phyloP scores from a whole-genome alignment of 2,888 invertebrate genomes.

The Hoplodrina ambigua region DNA sequence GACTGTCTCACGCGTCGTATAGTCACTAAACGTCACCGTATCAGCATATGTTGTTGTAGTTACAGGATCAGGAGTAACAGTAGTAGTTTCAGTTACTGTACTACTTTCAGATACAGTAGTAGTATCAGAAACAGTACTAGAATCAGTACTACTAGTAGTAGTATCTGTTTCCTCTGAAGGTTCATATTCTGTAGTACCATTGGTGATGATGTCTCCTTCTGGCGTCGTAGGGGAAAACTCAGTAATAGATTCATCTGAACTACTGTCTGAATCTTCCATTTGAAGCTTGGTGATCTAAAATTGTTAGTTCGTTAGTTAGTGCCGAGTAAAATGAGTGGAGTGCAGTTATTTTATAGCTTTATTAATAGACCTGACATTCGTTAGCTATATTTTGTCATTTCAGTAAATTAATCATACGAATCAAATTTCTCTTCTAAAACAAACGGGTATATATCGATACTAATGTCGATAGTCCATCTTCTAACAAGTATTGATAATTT shows the following conservation, averaged over 20 bases:
- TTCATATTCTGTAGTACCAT: neutral
- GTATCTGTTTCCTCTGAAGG: neutral
- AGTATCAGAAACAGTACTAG: neutral
- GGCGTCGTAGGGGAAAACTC: neutral
- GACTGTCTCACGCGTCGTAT: slow-evolving; percentile 5
- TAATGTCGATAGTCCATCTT: neutral
- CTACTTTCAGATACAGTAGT: neutral
- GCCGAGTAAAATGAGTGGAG: slow-evolving; percentile 15
- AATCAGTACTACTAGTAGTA: neutral
- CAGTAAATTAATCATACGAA: neutral
- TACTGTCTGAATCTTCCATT: slow-evolving; percentile 25
- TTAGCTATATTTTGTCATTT: neutral
- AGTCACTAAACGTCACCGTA: too few species aligned
- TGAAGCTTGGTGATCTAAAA: slow-evolving; percentile 39
- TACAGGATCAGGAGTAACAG: neutral
- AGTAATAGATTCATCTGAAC: slow-evolving; percentile 32
- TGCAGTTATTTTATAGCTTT: slow-evolving; percentile 20
- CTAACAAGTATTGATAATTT: neutral
- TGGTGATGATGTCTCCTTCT: neutral
- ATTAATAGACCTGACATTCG: neutral
- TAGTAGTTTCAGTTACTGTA: too few species aligned
- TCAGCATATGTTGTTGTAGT: neutral
- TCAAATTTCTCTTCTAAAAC: neutral
- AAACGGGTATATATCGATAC: neutral
- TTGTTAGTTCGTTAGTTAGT: slow-evolving; percentile 58